Base-by-base conservation (phyloP, 2,888 invertebrate species). In the Caradrina kadenii region DNA sequence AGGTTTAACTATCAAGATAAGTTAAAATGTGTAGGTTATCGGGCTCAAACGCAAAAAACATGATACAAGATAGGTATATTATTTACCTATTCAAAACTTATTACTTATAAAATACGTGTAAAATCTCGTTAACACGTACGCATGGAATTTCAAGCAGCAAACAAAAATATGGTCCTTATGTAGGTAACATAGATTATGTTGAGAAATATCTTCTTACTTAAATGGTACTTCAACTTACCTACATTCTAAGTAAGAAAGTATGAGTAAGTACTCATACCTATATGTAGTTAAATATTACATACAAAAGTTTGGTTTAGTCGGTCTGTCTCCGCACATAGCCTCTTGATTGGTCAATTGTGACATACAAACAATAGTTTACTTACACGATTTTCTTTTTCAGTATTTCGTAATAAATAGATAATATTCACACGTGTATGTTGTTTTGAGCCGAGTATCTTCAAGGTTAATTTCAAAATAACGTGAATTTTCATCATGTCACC, bases 401-500 rank as follows among this genome's bases (percentile, higher is more conserved):
- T 35, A 35, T 35, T 6, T 35, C 35, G 8, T 35, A 35, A 8
- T 35, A 35, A 8, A 8, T 6, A 35, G 15, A 7, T 15, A 26
- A 26, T 42, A 22, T 19, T 49, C 42, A 35, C 42, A 48, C 45
- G 13, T 26, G 10, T 22, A 22, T 49, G n/a, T 10, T 31, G 39
- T 31, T 65, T 72, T 49, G 21, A 73, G 22, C 52, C 22, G 19
- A n/a, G 35, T 73, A 42, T 7, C 3, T 19, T 63, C 76, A 63
- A 76, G 76, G 71, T 59, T 76, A 62, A 62, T 76, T 49, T 61
- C 58, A 45, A 65, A 69, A 70, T 50, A 65, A 65, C 62, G n/a
- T 62, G 50, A 52, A 59, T 71, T 63, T 63, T 45, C 13, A 49
- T 52, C 11, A 61, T 22, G 15, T 13, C 22, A 21, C 22, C 19